These are phyloP conservation scores for Macrotrachela quadricornifera DNA, from an alignment of 1,140 invertebrate species.

Conservation along the genomic window DNA sequence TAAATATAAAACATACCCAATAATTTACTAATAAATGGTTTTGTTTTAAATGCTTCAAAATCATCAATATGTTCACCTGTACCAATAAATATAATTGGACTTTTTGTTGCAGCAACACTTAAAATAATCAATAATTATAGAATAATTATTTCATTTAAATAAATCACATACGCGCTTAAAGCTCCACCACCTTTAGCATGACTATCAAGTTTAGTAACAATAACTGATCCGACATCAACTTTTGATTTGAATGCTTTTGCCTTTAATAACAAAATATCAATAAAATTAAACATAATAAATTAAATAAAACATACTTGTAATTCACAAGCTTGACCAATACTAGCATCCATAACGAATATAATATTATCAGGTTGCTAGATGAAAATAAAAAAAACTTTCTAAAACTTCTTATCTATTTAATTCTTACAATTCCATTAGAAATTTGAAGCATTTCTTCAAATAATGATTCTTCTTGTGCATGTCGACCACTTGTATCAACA, in stretches of 20 bases:
- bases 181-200: conserved; percentile 99
- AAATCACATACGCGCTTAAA: conserved; percentile 65
- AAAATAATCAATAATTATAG: conserved; percentile 10
- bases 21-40: conserved; percentile 95
- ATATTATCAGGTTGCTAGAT: conserved; percentile 66
- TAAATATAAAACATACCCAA: too few relatives aligned
- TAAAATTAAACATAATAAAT: background rate
- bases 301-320: conserved; percentile 39
- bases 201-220: conserved; percentile 95
- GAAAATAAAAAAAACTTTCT: conserved; percentile 2
- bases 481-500: conserved; percentile 92
- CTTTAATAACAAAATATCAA: conserved; percentile 6
- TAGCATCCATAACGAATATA: conserved; percentile 99
- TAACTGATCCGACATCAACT: conserved; percentile 95
- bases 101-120: conserved; percentile 91
- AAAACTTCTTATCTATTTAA: background rate
- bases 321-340: conserved; percentile 97
- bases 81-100: conserved; percentile 98
- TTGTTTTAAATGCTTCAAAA: conserved; percentile 94
- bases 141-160: background rate
- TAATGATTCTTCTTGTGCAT: conserved; percentile 94
- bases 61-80: conserved; percentile 99
- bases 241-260: conserved; percentile 90
- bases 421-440: conserved; percentile 72
- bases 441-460: conserved; percentile 99